Conservation (phyloP, 2,113 vertebrate species). For the Nestor notabilis region DNA sequence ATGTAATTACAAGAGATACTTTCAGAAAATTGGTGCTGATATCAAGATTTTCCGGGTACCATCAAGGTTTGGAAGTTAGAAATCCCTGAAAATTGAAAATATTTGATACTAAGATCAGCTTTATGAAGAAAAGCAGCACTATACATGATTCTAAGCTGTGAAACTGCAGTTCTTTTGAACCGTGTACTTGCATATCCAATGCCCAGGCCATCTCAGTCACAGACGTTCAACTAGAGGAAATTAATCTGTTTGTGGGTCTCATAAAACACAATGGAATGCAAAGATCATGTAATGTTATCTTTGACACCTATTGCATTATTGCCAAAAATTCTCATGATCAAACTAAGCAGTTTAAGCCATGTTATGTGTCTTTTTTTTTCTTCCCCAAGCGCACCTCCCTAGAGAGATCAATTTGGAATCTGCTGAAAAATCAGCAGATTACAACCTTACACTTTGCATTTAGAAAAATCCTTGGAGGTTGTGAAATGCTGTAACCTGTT, state of each 20-base stretch:
- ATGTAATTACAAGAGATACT: background rate
- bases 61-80: background rate
- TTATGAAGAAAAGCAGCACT: background rate
- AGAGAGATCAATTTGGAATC: background rate
- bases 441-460: background rate
- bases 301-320: background rate
- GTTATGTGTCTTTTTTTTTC: background rate
- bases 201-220: background rate
- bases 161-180: background rate
- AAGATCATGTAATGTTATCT: background rate
- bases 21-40: background rate
- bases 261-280: background rate
- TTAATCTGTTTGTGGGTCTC: background rate
- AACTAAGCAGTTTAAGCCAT: background rate
- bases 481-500: background rate
- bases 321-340: background rate
- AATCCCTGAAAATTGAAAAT: background rate
- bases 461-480: background rate
- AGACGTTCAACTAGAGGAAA: background rate
- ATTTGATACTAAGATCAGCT: background rate
- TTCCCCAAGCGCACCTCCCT: background rate
- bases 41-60: background rate
- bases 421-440: background rate
- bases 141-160: background rate
- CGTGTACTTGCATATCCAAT: background rate